These are phyloP conservation scores for Oncopodura yosiiana DNA, from an alignment of 1,140 invertebrate genomes.

Conservation along the genomic window DNA sequence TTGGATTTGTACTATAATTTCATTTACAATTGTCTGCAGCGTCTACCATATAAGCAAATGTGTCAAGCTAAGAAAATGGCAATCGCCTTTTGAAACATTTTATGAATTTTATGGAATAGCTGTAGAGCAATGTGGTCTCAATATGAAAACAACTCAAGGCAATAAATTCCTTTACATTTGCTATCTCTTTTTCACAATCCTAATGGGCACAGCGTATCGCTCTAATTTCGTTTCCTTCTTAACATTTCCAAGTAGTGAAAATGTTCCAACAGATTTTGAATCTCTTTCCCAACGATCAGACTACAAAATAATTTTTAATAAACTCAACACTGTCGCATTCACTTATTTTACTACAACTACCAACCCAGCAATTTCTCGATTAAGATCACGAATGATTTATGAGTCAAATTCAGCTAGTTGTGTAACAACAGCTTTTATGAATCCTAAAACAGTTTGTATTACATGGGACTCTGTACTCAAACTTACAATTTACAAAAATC, in stretches of 20 bases:
- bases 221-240: slow-evolving; percentile 19
- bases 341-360: slow-evolving; percentile 1
- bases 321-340: neutral
- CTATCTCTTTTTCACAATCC: slow-evolving; percentile 9
- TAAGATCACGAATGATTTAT: neutral
- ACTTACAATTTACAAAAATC: neutral
- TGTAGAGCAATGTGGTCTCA: slow-evolving; percentile 8
- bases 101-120: neutral
- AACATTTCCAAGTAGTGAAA: slow-evolving; percentile 3
- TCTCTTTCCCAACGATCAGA: slow-evolving; percentile 6
- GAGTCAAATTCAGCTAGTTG: neutral
- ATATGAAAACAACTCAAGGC: neutral
- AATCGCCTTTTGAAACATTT: no score
- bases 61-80: neutral
- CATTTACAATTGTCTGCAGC: neutral
- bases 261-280: slow-evolving; percentile 10
- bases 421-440: neutral
- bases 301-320: slow-evolving; percentile 16
- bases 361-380: neutral
- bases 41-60: neutral
- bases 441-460: slow-evolving; percentile 15
- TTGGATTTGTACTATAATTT: no score
- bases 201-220: slow-evolving; percentile 21
- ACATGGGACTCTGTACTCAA: neutral
- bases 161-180: neutral